These are phyloP conservation scores for Agrochola lota DNA, from an alignment of 2,888 invertebrate genomes.

Conservation along the genomic window DNA sequence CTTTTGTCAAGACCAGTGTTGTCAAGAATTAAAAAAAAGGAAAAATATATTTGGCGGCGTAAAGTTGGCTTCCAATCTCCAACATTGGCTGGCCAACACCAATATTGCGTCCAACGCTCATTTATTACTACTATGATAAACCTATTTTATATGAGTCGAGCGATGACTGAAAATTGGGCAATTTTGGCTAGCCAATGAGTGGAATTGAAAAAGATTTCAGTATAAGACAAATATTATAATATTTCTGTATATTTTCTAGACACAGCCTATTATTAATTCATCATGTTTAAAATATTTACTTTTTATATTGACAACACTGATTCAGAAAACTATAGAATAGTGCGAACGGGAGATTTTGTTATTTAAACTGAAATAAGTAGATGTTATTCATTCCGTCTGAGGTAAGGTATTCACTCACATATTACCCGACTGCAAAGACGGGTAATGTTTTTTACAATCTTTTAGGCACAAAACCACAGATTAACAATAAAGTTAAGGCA, in stretches of 20 bases:
- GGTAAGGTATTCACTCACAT: conserved; percentile 39
- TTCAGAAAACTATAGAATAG: conserved; percentile 26
- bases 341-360: conserved; percentile 47
- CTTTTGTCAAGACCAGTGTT: conserved; percentile 57
- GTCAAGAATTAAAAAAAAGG: conserved; percentile 48
- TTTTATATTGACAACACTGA: conserved; percentile 60
- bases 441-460: not conserved
- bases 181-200: conserved; percentile 21
- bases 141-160: conserved; percentile 46
- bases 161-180: not conserved
- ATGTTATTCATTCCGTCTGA: conserved; percentile 28
- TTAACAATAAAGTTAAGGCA: conserved; percentile 49
- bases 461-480: conserved; percentile 34
- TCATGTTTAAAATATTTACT: conserved; percentile 13
- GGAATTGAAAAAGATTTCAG: conserved; percentile 1
- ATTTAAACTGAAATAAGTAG: conserved; percentile 41
- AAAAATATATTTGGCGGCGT: not conserved
- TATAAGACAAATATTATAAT: conserved; percentile 26
- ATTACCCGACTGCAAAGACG: not conserved
- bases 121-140: conserved; percentile 48
- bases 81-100: conserved; percentile 33
- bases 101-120: conserved; percentile 29
- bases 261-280: conserved; percentile 52
- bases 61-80: not conserved
- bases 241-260: conserved; percentile 38